Conservation (phyloP, 2,797 vertebrate genomes). For the Galaxias olidus region DNA sequence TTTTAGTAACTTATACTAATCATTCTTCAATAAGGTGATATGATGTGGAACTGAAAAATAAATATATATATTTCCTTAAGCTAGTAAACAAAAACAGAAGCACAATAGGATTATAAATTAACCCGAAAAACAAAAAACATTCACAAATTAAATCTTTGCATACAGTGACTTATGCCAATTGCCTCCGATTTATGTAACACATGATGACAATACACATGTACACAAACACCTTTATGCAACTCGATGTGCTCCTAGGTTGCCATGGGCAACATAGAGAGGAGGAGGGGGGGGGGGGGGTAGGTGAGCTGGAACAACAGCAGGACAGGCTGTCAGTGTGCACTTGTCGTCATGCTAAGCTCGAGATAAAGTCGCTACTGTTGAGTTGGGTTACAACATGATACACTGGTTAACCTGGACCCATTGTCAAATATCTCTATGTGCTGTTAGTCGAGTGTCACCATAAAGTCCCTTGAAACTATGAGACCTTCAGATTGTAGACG, state of each 20-base stretch:
- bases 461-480: slow-evolving; percentile 7
- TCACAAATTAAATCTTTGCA: slow-evolving; percentile 73
- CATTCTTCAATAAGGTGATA: slow-evolving; percentile 60
- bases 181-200: slow-evolving; percentile 67
- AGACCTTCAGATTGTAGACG: slow-evolving; percentile 40
- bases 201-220: slow-evolving; percentile 41
- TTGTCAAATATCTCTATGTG: background rate
- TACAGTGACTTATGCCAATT: slow-evolving; percentile 69
- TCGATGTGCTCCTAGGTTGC: slow-evolving; percentile 35
- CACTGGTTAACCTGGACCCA: slow-evolving; percentile 34
- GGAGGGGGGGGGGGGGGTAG: slow-evolving; percentile 13
- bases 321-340: slow-evolving; percentile 67
- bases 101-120: slow-evolving; percentile 81
- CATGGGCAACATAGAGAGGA: slow-evolving; percentile 31
- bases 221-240: slow-evolving; percentile 21
- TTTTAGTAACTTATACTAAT: slow-evolving; percentile 67
- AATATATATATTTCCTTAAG: slow-evolving; percentile 74
- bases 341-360: slow-evolving; percentile 46
- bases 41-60: slow-evolving; percentile 74
- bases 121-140: slow-evolving; percentile 67
- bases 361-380: slow-evolving; percentile 8
- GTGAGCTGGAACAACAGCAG: slow-evolving; percentile 50
- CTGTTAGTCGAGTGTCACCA: background rate
- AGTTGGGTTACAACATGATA: slow-evolving; percentile 22
- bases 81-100: slow-evolving; percentile 64